Conservation (phyloP, 2,888 invertebrate genomes). For the Drosophila cognata region DNA sequence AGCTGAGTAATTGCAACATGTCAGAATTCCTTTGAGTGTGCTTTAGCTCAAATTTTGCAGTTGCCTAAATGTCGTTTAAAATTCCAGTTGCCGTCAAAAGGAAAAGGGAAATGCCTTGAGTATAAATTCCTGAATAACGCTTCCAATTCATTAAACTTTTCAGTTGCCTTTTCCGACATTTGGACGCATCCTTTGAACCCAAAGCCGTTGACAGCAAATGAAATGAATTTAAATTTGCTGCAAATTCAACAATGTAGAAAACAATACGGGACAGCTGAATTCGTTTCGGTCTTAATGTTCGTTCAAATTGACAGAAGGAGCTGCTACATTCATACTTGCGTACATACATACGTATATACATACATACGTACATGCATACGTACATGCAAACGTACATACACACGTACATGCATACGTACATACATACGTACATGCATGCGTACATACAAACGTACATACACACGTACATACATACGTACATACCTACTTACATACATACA, state of each 20-base stretch:
- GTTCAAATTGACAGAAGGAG: slow-evolving; percentile 35
- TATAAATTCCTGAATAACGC: slow-evolving; percentile 50
- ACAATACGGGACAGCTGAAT: slow-evolving; percentile 54
- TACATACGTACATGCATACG: neutral
- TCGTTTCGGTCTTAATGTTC: slow-evolving; percentile 49
- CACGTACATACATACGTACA: neutral
- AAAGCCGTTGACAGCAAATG: slow-evolving; percentile 23
- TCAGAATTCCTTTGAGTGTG: slow-evolving; percentile 11
- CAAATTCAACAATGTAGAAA: slow-evolving; percentile 47
- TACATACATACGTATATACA: neutral
- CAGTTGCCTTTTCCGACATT: slow-evolving; percentile 38
- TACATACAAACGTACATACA: neutral
- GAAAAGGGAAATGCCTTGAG: slow-evolving; percentile 32
- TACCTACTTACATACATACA: neutral
- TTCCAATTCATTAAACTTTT: slow-evolving; percentile 71
- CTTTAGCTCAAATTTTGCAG: slow-evolving; percentile 10
- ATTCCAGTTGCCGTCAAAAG: slow-evolving; percentile 29
- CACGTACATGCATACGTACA: neutral
- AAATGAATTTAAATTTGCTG: slow-evolving; percentile 60
- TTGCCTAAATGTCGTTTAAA: slow-evolving; percentile 36
- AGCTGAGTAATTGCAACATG: neutral
- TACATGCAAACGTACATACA: neutral
- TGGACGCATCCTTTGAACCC: slow-evolving; percentile 52
- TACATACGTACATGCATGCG: neutral
- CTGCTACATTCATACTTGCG: neutral